phyloP scores from a whole-genome alignment of 2,888 invertebrate species.

The Eubasilissa splendida region DNA sequence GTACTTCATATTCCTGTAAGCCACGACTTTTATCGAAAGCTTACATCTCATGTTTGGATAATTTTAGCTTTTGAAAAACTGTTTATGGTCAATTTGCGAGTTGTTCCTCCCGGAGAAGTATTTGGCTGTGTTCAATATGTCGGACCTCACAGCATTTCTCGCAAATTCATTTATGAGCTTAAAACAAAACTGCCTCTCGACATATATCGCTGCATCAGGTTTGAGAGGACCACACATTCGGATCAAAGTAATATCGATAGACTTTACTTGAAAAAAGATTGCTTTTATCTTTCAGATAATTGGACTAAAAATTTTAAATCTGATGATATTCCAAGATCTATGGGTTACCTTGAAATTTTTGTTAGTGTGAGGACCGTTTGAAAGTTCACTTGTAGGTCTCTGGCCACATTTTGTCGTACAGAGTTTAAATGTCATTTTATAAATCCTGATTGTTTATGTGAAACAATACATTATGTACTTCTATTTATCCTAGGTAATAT shows the following conservation, averaged over 20 bases:
- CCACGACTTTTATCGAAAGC: slow-evolving; percentile 65
- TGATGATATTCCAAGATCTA: slow-evolving; percentile 41
- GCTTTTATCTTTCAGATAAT: slow-evolving; percentile 47
- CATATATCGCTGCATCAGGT: slow-evolving; percentile 35
- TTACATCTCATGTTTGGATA: slow-evolving; percentile 64
- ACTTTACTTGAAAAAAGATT: slow-evolving; percentile 49
- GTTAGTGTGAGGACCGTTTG: slow-evolving; percentile 37
- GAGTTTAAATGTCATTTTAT: no score
- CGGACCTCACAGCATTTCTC: slow-evolving; percentile 67
- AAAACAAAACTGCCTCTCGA: slow-evolving; percentile 47
- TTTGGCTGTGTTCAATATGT: slow-evolving; percentile 67
- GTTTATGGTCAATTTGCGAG: slow-evolving; percentile 67
- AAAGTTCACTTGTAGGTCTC: background rate
- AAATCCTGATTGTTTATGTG: no score
- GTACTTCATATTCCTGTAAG: slow-evolving; percentile 58
- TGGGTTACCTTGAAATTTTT: slow-evolving; percentile 45
- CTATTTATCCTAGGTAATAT: no score
- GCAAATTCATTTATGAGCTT: slow-evolving; percentile 63
- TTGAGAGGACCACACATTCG: slow-evolving; percentile 51
- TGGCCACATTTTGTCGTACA: no score
- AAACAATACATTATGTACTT: no score
- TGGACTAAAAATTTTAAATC: slow-evolving; percentile 52
- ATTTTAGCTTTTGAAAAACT: slow-evolving; percentile 64
- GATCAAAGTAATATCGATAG: slow-evolving; percentile 50
- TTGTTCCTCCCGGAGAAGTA: slow-evolving; percentile 66